Conservation (phyloP, 2,888 invertebrate genomes). For the Dasypogon diadema region DNA sequence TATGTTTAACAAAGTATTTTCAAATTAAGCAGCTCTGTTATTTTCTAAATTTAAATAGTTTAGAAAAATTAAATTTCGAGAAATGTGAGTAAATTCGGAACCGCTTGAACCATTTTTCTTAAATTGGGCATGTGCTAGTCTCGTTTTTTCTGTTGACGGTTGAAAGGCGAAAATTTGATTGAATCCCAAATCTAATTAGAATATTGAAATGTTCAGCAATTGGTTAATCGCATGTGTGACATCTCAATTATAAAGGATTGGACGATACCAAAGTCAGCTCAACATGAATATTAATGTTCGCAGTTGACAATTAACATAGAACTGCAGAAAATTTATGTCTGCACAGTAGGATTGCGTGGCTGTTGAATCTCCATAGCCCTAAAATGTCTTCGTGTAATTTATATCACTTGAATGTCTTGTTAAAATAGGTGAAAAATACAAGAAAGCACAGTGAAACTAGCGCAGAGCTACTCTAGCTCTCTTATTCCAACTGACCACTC, state of each 20-base stretch:
- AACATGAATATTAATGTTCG: constrained; percentile 60
- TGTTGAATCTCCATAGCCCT: constrained; percentile 31
- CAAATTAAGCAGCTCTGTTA: no score
- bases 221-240: constrained; percentile 25
- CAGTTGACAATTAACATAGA: constrained; percentile 59
- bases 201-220: no score
- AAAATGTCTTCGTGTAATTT: constrained; percentile 40
- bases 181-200: no score
- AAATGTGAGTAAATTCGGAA: no score
- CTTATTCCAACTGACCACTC: constrained; percentile 1
- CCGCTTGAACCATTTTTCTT: no score
- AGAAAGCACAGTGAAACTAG: not conserved
- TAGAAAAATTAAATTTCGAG: no score
- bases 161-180: no score
- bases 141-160: no score
- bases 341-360: constrained; percentile 41
- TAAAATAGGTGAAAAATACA: constrained; percentile 31
- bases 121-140: no score
- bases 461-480: constrained; percentile 32
- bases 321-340: constrained; percentile 43
- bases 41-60: no score
- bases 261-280: constrained; percentile 57
- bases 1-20: no score
- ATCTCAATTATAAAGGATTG: constrained; percentile 36
- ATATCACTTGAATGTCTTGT: constrained; percentile 14